Evolutionary conservation across 2,797 vertebrate genomes (phyloP), one percentile per base, ranked within the genome.

Genomic region (Sarcoramphus papa): DNA sequence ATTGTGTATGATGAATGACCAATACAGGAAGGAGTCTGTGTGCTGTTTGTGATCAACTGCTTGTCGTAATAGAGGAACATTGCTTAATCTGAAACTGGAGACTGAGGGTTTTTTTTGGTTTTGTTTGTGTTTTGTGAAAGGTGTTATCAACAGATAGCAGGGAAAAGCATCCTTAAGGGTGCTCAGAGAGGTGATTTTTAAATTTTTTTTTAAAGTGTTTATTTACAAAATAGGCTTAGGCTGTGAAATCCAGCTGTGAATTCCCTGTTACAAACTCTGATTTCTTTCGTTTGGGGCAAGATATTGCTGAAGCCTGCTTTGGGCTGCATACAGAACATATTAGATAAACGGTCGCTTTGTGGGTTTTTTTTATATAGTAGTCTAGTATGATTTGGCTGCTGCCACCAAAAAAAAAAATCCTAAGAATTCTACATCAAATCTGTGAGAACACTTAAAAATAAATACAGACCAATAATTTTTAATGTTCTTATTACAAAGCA

Each of bases 321-420:
- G n/a, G n/a, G 23, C 56, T 73, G 5, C 45, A 28, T 27, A 73
- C 5, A 22, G 7, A 74, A 1, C 9, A 12, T 16, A 27, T n/a
- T 45, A 22, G 6, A 70, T 59, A 14, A 65, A 54, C 1, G 40
- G 20, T 40, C 0, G 5, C n/a, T 84, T 73, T 47, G 6, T 48
- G 23, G 5, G 0, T 4, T 14, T 18, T 28, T 69, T 78, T 76
- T 21, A 6, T 17, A 1, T 9, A 11, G 13, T n/a, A 12, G 7
- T 22, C 15, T 45, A 41, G 14, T 33, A n/a, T 57, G 14, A 35
- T 68, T 67, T 76, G 14, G 3, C 43, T 75, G 13, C 10, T 78
- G 12, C 15, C 15, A 43, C 28, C 7, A 33, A 27, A 15, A 35
- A n/a, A 23, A 41, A 9, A 25, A 31, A 8, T 21, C 19, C 15